These are phyloP conservation scores for Tetanocera ferruginea DNA, from an alignment of 2,888 invertebrate species.

Conservation along the genomic window DNA sequence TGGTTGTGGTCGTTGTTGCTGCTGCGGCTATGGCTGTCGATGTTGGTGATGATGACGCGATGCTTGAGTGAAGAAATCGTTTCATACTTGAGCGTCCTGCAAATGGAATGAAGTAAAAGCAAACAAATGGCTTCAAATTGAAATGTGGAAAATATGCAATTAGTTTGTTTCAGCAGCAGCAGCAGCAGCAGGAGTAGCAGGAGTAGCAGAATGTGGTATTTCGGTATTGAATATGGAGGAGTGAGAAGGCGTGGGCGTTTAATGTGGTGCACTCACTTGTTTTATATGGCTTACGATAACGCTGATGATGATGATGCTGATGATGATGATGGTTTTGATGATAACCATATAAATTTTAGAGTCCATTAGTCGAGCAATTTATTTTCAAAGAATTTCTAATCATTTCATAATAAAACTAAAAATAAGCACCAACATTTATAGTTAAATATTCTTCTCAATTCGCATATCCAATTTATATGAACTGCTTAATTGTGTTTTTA, in stretches of 20 bases:
- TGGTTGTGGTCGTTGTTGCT: not conserved
- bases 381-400: not conserved
- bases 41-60: not conserved
- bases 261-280: not conserved
- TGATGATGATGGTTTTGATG: not conserved
- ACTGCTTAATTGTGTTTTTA: not conserved
- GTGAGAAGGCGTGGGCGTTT: not conserved
- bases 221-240: not conserved
- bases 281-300: not conserved
- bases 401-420: slow-evolving; percentile 7
- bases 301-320: not conserved
- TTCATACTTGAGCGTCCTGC: slow-evolving; percentile 30
- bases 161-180: slow-evolving; percentile 20
- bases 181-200: not conserved
- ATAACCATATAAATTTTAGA: not conserved
- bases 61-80: slow-evolving; percentile 16
- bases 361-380: slow-evolving; percentile 20
- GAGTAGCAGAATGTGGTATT: slow-evolving; percentile 1
- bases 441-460: no score
- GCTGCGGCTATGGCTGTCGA: not conserved
- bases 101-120: slow-evolving; percentile 32
- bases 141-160: slow-evolving; percentile 39
- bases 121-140: slow-evolving; percentile 37
- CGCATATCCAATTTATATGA: not conserved
- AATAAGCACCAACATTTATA: not conserved